phyloP scores from a whole-genome alignment of 2,888 invertebrate species.

The Hyposoter didymator region DNA sequence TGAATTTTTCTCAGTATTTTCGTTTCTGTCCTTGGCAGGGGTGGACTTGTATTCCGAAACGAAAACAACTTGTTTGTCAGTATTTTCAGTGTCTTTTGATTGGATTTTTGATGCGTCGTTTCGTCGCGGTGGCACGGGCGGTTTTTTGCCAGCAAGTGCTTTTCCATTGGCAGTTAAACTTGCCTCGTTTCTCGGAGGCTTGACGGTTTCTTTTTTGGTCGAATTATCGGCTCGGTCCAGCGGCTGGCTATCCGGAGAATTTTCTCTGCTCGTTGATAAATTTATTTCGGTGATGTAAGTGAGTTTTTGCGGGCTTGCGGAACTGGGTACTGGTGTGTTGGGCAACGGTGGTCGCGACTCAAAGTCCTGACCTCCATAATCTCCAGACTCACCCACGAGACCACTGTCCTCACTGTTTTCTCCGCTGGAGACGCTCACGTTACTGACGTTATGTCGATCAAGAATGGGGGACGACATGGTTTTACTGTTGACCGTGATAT shows the following conservation, averaged over 20 bases:
- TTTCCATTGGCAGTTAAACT: constrained; percentile 80
- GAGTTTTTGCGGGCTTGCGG: constrained; percentile 81
- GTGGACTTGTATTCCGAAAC: constrained; percentile 81
- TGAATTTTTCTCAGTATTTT: constrained; percentile 61
- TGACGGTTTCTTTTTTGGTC: constrained; percentile 63
- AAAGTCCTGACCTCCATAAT: constrained; percentile 74
- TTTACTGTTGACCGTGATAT: constrained; percentile 77
- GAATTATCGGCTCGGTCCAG: constrained; percentile 61
- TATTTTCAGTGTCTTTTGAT: constrained; percentile 68
- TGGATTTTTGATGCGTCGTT: constrained; percentile 81
- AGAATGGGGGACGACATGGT: constrained; percentile 70
- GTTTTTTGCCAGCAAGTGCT: constrained; percentile 80
- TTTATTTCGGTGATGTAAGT: constrained; percentile 91
- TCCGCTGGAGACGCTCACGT: constrained; percentile 81
- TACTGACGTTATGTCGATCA: constrained; percentile 79
- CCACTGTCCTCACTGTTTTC: constrained; percentile 82
- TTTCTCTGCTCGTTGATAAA: constrained; percentile 85
- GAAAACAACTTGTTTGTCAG: constrained; percentile 81
- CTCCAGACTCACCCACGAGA: constrained; percentile 78
- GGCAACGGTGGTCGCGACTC: constrained; percentile 82
- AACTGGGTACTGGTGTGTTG: constrained; percentile 82
- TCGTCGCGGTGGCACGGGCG: constrained; percentile 85
- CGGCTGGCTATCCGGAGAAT: constrained; percentile 62
- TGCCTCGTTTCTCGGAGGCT: constrained; percentile 70
- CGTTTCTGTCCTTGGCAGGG: constrained; percentile 46